These are phyloP conservation scores for Chaetura pelagica DNA, from an alignment of 2,113 vertebrate species.

Conservation along the genomic window DNA sequence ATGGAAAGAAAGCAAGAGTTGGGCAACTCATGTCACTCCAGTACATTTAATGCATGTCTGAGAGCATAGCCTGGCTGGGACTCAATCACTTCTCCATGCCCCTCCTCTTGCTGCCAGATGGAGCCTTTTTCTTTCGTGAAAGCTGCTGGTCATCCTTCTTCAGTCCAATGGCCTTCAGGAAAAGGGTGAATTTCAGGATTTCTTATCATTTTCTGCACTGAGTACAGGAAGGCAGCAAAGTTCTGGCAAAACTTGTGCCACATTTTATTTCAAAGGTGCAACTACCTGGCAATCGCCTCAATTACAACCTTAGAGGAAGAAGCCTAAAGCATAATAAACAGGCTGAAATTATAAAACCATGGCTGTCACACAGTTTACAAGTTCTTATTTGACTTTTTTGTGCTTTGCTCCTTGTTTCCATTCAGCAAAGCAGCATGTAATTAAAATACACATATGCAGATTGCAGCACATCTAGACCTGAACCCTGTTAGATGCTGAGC, in stretches of 20 bases:
- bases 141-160: background rate
- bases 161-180: background rate
- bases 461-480: background rate
- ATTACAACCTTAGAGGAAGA: background rate
- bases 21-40: background rate
- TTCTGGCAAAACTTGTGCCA: background rate
- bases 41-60: background rate
- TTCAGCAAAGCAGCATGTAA: background rate
- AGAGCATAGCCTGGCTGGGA: background rate
- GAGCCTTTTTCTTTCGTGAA: background rate
- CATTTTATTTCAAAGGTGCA: background rate
- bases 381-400: background rate
- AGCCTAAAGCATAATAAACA: background rate
- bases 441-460: constrained; percentile 38
- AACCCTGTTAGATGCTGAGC: background rate
- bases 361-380: background rate
- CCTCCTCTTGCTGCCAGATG: background rate
- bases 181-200: background rate
- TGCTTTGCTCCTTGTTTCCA: constrained; percentile 10
- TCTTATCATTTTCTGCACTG: background rate
- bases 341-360: background rate
- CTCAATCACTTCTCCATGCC: background rate
- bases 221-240: background rate
- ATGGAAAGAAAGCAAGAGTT: background rate
- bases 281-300: background rate